Evolutionary conservation across 2,113 vertebrate genomes (phyloP).

Genomic region (Datnioides undecimradiatus): DNA sequence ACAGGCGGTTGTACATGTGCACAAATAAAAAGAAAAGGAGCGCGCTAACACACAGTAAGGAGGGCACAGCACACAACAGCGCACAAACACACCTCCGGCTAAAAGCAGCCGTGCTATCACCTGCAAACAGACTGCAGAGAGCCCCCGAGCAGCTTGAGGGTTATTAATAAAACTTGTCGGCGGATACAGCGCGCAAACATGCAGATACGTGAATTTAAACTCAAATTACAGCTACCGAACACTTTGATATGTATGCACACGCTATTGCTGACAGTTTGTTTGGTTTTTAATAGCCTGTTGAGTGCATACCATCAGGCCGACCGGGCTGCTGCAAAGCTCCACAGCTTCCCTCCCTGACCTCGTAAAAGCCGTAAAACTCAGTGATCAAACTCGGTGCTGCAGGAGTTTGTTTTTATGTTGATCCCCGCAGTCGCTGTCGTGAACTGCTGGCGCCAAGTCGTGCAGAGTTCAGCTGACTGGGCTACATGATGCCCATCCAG

Average conservation of each 20-base stretch:
- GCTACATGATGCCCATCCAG: too few relatives aligned
- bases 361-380: background rate
- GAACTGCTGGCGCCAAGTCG: too few relatives aligned
- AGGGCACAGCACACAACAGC: too few relatives aligned
- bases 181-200: background rate
- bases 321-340: background rate
- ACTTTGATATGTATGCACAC: background rate
- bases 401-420: background rate
- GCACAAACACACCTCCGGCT: slow-evolving; percentile 32
- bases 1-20: background rate
- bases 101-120: slow-evolving; percentile 30
- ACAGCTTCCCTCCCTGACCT: background rate
- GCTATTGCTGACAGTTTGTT: background rate
- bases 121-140: slow-evolving; percentile 13
- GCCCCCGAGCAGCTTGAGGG: slow-evolving; percentile 10
- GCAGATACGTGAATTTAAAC: slow-evolving; percentile 19
- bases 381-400: background rate
- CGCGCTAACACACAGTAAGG: background rate
- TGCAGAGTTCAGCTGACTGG: too few relatives aligned
- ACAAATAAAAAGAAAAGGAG: background rate
- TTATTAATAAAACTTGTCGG: slow-evolving; percentile 6
- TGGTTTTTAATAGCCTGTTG: background rate
- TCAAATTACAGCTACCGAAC: background rate
- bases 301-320: background rate
- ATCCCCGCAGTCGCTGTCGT: too few relatives aligned